Evolutionary conservation across 2,113 vertebrate genomes (phyloP), one percentile per base, ranked within the genome.

Genomic region (Macrotis lagotis): DNA sequence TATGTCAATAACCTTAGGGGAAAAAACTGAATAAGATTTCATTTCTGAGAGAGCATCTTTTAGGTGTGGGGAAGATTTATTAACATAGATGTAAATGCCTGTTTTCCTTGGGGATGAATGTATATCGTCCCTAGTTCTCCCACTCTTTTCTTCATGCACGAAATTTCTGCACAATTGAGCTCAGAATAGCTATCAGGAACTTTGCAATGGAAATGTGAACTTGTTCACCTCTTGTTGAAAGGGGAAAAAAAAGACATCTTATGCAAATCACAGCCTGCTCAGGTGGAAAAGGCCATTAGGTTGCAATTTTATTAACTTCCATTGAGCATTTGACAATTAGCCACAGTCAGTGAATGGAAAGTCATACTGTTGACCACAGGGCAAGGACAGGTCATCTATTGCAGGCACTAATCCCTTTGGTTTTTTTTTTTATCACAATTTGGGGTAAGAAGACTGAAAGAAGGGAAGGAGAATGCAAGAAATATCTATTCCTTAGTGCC

Each of bases 31-130:
- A 24, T 83, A 83, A 2, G n/a, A 25, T 26, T 92, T 12, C 89
- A 92, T 0, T 95, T 95, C 90, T 51, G 83, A 16, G 96, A 16
- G 96, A 96, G 95, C 93, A 93, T 92, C 5, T 4, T 24, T 3
- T 50, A 59, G 83, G 93, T 95, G 49, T 25, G 89, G 52, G 83
- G 93, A 95, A 88, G 9, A 90, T 8, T 94, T 66, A 1, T 14
- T 95, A 2, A 51, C 47, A 96, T 52, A 94, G 93, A 94, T 6
- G 0, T 24, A 50, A 9, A 49, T 53, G 25, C 0, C 55, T 25
- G 0, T 92, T 89, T 94, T 95, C 28, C 0, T 90, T 0, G 88
- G 88, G 31, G 88, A 90, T 90, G 50, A 66, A 25, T 83, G 92
- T 19, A 19, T 91, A 8, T 55, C 92, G 31, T 90, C 94, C 44